Evolutionary conservation across 1,140 invertebrate species (phyloP), one percentile per base, ranked within the genome.

Genomic region (Lepidurus couesii): DNA sequence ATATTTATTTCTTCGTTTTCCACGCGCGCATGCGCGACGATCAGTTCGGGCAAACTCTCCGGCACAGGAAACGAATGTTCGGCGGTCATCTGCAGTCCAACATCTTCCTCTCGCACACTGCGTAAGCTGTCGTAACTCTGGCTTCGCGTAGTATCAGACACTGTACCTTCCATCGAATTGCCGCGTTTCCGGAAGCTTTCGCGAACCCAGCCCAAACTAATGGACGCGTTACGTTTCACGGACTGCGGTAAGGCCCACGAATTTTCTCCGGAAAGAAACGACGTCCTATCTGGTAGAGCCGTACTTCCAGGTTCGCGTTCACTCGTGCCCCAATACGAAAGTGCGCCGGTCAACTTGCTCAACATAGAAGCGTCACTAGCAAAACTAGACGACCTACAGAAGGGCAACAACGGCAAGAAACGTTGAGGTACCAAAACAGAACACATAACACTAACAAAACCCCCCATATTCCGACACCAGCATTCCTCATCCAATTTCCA

Each of bases 311-410:
- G 11, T 45, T 53, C 13, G 75, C 75, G 43, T 74, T 44, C 34
- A 34, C 75, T 13, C 53, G 73, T 24, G 34, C 21, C 79, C 78
- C 34, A 79, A 78, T n/a, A 73, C 65, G 13, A 77, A 42, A 44
- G 79, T 78, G 21, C 78, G 78, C 73, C 78, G 13, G 53, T 89
- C 47, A 92, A 84, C 81, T 92, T 92, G 79, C 89, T 89, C 79
- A 93, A 85, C 45, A 93, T 90, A 82, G 91, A 89, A 7, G 91
- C 90, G 84, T 93, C 92, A 26, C 89, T 91, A 0, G 90, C 92
- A 84, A 92, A 92, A 83, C 90, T 92, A 82, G 92, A 90, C 3
- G 90, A 91, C 76, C 90, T 86, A 10, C 88, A 84, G 82, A 74
- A 21, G 24, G 79, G 75, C 77, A 78, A 76, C 65, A 77, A 82